A percentile compares a stretch with the other conserved stretches of the same genome.
Conservation (phyloP, 2,888 invertebrate genomes). For the Himalopsyche kuldschensis region DNA sequence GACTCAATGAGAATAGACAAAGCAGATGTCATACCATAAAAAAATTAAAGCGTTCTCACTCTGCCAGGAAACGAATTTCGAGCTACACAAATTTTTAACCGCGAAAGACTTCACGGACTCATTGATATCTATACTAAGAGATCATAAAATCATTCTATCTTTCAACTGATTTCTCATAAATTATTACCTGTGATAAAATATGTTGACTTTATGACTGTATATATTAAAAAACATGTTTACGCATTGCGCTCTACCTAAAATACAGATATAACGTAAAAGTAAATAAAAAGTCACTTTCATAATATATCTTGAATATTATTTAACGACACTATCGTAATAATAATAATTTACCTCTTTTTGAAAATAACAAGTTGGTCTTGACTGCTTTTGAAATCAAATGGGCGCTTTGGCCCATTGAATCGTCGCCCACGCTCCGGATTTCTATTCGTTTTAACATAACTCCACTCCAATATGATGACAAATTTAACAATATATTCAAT, state of each 20-base stretch:
- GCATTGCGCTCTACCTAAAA: neutral
- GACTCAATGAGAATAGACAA: no score
- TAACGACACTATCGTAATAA: neutral
- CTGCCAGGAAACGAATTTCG: no score
- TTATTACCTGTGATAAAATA: no score
- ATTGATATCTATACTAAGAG: no score
- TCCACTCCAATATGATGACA: neutral
- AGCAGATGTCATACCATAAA: no score
- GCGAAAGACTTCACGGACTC: no score
- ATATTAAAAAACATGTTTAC: neutral
- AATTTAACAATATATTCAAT: conserved; percentile 10
- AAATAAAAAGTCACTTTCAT: neutral
- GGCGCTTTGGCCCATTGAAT: neutral
- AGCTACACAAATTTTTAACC: no score
- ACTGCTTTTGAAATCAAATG: neutral
- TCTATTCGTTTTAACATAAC: neutral
- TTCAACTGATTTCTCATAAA: no score
- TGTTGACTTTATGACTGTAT: neutral
- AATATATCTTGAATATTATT: neutral
- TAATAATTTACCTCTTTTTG: neutral
- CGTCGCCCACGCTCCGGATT: neutral
- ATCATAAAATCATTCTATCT: no score
- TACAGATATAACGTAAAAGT: neutral
- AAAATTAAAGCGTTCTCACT: no score
- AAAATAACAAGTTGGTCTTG: neutral